A percentile compares a stretch with the other conserved stretches of the same genome.
Conservation (phyloP, 1,140 invertebrate species). For the Sarcophaga bullata region DNA sequence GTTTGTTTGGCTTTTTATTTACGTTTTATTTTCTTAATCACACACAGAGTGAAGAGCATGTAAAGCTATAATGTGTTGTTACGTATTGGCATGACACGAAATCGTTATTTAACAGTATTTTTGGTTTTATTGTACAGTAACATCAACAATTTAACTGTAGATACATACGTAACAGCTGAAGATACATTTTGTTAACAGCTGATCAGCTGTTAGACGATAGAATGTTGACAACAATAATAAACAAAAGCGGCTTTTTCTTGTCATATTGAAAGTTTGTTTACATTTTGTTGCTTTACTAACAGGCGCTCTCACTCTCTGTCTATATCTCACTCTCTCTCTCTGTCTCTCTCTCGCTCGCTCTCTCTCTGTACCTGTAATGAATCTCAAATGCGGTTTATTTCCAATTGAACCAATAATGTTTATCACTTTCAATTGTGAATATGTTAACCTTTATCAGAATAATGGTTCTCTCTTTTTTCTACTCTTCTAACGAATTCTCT, state of each 20-base stretch:
- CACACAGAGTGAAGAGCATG: neutral
- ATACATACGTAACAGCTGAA: conserved; percentile 11
- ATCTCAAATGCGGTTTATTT: no score
- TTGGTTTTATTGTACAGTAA: neutral
- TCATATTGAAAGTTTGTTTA: neutral
- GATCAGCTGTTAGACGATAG: conserved; percentile 29
- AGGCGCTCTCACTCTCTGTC: neutral
- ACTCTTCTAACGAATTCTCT: no score
- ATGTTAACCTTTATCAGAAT: no score
- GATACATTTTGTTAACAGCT: conserved; percentile 35
- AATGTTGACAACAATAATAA: neutral
- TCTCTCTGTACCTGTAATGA: no score
- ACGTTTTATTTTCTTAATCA: neutral
- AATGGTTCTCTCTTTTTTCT: no score
- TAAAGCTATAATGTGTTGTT: conserved; percentile 3
- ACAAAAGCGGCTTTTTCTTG: conserved; percentile 24
- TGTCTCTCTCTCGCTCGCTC: neutral
- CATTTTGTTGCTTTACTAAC: neutral
- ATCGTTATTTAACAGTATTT: conserved; percentile 31
- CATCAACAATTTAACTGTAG: neutral
- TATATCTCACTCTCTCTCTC: no score
- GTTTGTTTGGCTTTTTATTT: neutral
- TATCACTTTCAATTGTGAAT: neutral
- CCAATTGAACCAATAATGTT: no score
- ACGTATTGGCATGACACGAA: conserved; percentile 32